phyloP scores from a whole-genome alignment of 2,113 vertebrate genomes.

The Lamprotornis superbus region DNA sequence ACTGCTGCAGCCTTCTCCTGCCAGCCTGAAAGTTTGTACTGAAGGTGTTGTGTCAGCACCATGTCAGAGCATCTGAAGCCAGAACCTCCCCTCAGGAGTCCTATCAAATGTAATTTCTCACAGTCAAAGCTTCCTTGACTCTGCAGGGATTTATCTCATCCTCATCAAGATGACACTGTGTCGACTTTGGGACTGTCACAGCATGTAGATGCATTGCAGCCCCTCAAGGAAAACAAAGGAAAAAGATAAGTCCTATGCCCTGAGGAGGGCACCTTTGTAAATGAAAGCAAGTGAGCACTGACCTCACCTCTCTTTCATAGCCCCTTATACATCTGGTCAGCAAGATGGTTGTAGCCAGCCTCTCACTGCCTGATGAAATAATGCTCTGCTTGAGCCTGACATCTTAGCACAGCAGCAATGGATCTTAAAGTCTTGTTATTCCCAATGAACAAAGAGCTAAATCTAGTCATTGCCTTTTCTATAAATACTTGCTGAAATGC shows the following conservation, averaged over 20 bases:
- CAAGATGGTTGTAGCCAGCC: not conserved
- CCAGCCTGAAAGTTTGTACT: not conserved
- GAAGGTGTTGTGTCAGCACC: constrained; percentile 3
- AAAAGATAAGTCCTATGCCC: not conserved
- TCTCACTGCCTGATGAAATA: not conserved
- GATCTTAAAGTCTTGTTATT: not conserved
- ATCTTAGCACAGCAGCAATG: not conserved
- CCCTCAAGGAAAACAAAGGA: not conserved
- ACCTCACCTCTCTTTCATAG: not conserved
- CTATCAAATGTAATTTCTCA: constrained; percentile 19
- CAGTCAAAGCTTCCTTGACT: constrained; percentile 13
- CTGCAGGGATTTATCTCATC: constrained; percentile 15
- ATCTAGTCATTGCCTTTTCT: not conserved
- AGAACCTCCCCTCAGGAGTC: constrained; percentile 7
- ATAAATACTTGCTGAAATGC: not conserved
- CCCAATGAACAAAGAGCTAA: not conserved
- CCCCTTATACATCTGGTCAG: not conserved
- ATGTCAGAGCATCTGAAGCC: not conserved
- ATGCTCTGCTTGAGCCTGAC: not conserved
- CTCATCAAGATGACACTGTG: constrained; percentile 37
- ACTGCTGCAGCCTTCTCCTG: not conserved
- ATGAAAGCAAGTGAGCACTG: not conserved
- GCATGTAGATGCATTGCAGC: not conserved
- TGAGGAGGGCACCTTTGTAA: not conserved
- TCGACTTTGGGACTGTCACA: constrained; percentile 9